A percentile compares a stretch with the other conserved stretches of the same genome.
These are phyloP conservation scores for Callyntrura guangdongensis DNA, from an alignment of 2,888 invertebrate genomes.

Conservation along the genomic window DNA sequence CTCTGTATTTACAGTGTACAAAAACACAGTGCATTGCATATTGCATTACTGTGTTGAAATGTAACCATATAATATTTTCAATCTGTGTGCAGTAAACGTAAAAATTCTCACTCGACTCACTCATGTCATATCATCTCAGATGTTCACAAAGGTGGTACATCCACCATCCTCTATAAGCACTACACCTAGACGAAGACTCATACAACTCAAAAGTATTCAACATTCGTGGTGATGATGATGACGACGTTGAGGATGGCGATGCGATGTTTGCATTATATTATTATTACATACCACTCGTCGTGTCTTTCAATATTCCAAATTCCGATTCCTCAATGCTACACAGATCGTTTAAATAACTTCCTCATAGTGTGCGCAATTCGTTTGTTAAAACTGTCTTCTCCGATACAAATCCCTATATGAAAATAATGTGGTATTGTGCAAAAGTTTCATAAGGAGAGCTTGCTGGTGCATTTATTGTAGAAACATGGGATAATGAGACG, in stretches of 20 bases:
- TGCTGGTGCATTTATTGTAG: not conserved
- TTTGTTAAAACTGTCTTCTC: constrained; percentile 25
- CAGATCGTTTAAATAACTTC: constrained; percentile 33
- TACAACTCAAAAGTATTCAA: constrained; percentile 2
- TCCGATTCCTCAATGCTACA: constrained; percentile 39
- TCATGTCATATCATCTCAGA: constrained; percentile 19
- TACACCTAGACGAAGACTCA: not conserved
- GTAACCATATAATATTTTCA: constrained; percentile 32
- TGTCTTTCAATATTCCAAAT: constrained; percentile 44
- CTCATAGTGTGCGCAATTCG: constrained; percentile 37
- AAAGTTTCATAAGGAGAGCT: not conserved
- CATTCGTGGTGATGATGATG: not conserved
- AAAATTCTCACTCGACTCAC: constrained; percentile 22
- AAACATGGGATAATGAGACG: not conserved
- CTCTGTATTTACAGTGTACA: not conserved
- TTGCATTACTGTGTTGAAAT: not conserved
- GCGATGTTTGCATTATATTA: constrained; percentile 31
- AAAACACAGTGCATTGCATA: too few species aligned
- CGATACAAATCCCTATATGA: not conserved
- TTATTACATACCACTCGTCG: constrained; percentile 30
- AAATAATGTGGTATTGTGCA: not conserved
- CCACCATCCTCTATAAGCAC: not conserved
- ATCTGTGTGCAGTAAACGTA: not conserved
- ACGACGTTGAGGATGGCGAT: not conserved
- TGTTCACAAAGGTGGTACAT: constrained; percentile 24